Percentiles rank a stretch among this genome's conserved stretches.
Conservation (phyloP, 2,797 vertebrate species). For the Pelodytes ibericus region DNA sequence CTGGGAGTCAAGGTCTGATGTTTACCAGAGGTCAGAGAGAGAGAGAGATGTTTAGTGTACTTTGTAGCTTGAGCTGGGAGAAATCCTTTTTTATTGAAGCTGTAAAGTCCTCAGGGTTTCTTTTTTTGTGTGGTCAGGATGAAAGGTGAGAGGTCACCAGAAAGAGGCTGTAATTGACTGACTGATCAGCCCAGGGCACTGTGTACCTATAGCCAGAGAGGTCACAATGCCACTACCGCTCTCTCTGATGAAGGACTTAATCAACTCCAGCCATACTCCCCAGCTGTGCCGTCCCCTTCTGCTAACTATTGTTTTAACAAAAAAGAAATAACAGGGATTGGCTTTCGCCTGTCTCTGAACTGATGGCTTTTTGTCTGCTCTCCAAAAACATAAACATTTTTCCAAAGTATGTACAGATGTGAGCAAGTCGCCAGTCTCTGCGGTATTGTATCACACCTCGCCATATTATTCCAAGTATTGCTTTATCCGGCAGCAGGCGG, state of each 20-base stretch:
- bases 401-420: conserved; percentile 30
- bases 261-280: conserved; percentile 4
- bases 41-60: neutral
- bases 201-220: conserved; percentile 13
- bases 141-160: conserved; percentile 34
- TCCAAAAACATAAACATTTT: conserved; percentile 14
- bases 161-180: conserved; percentile 16
- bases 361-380: neutral
- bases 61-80: neutral
- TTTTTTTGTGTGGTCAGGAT: conserved; percentile 14
- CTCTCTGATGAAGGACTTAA: conserved; percentile 1
- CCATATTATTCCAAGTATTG: neutral
- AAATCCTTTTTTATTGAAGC: conserved; percentile 24
- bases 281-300: conserved; percentile 2
- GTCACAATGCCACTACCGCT: conserved; percentile 25
- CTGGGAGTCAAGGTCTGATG: conserved; percentile 27
- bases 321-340: neutral
- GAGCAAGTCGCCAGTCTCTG: neutral
- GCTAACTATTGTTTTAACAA: conserved; percentile 27
- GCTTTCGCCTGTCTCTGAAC: neutral
- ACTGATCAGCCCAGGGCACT: conserved; percentile 24
- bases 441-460: neutral
- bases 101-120: conserved; percentile 37
- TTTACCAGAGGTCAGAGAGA: conserved; percentile 3
- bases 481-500: neutral